Conservation (phyloP, 2,113 vertebrate species). For the Mesembrinibis cayennensis region DNA sequence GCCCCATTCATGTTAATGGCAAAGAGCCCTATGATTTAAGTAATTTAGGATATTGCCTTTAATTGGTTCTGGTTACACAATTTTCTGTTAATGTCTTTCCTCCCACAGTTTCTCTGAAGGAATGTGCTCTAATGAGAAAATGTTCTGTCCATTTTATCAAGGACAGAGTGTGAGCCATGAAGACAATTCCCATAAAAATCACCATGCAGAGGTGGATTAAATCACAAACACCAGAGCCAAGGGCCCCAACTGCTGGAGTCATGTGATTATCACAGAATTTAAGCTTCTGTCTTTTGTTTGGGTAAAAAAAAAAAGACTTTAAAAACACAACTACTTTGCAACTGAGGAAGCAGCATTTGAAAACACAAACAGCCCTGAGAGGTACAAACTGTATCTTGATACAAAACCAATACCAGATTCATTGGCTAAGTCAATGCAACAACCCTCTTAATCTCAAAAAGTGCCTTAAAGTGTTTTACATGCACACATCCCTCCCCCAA, state of each 20-base stretch:
- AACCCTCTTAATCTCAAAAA: neutral
- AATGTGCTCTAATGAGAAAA: conserved; percentile 33
- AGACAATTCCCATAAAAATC: conserved; percentile 5
- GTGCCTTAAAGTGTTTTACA: neutral
- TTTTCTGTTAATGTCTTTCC: neutral
- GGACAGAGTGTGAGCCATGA: neutral
- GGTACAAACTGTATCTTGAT: neutral
- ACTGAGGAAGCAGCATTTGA: neutral
- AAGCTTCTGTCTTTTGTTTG: neutral
- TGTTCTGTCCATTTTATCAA: conserved; percentile 12
- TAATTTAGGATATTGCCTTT: conserved; percentile 25
- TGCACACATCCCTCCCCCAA: no score
- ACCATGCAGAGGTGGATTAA: neutral
- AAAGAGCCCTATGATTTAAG: neutral
- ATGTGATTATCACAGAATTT: neutral
- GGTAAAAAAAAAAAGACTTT: neutral
- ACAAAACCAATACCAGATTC: neutral
- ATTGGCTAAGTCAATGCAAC: neutral
- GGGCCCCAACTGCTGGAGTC: neutral
- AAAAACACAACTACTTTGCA: neutral
- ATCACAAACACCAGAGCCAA: neutral
- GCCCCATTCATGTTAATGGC: neutral
- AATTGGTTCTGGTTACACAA: neutral
- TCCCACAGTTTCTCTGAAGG: conserved; percentile 16
- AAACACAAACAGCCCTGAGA: neutral